Conservation (phyloP, 1,140 invertebrate genomes). For the Phthorimaea operculella region DNA sequence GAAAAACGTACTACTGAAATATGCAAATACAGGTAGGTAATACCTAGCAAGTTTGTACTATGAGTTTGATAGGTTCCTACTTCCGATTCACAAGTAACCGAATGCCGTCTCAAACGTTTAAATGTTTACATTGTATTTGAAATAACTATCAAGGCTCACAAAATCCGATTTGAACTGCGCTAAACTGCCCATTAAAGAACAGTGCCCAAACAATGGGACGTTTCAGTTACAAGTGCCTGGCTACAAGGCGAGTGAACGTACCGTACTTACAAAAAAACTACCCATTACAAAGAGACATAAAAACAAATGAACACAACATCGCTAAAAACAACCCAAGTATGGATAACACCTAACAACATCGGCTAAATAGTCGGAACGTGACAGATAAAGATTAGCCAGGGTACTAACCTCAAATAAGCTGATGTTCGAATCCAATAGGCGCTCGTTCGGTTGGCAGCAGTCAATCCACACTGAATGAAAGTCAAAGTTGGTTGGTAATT, state of each 20-base stretch:
- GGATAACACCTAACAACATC: constrained; percentile 37
- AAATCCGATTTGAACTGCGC: too few relatives aligned
- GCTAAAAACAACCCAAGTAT: constrained; percentile 38
- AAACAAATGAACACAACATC: constrained; percentile 27
- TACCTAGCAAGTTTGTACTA: too few relatives aligned
- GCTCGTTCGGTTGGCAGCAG: not conserved
- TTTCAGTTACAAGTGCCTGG: constrained; percentile 12
- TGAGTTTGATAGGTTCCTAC: too few relatives aligned
- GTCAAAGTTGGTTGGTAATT: not conserved
- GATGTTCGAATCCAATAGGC: not conserved
- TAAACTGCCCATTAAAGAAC: constrained; percentile 5
- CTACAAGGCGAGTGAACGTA: not conserved
- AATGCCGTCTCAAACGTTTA: too few relatives aligned
- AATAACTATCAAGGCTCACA: too few relatives aligned
- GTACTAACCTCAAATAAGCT: constrained; percentile 23
- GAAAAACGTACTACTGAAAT: too few relatives aligned
- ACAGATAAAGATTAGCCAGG: constrained; percentile 29
- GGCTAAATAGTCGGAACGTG: constrained; percentile 45
- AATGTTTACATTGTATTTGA: too few relatives aligned
- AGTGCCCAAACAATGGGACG: constrained; percentile 29
- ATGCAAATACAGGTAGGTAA: too few relatives aligned
- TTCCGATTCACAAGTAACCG: too few relatives aligned
- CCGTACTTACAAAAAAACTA: constrained; percentile 16
- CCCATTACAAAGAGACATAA: constrained; percentile 33
- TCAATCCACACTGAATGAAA: not conserved